phyloP scores from a whole-genome alignment of 37 sponge, comb jelly and placozoan genomes.

The Lycopodina hypogea region DNA sequence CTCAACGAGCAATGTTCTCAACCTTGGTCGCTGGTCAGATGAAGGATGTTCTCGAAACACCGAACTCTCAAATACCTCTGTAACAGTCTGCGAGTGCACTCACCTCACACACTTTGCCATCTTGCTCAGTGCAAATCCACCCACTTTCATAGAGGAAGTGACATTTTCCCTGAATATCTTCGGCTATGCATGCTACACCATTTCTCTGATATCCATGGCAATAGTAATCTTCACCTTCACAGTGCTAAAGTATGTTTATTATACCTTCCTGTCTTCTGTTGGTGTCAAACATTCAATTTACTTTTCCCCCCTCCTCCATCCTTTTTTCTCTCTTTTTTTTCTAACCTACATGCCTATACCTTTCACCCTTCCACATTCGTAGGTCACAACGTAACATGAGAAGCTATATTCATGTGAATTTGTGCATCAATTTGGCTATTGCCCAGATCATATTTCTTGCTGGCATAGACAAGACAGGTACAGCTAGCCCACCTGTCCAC shows the following conservation, averaged over 20 bases:
- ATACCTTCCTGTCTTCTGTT: no score
- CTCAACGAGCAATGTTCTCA: conserved; percentile 4
- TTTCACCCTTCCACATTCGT: neutral
- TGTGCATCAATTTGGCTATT: conserved; percentile 49
- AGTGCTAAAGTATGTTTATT: neutral
- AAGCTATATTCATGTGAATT: conserved; percentile 53
- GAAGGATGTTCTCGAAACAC: conserved; percentile 32
- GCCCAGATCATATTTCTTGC: conserved; percentile 44
- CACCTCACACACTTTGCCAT: conserved; percentile 77
- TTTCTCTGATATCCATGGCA: conserved; percentile 19
- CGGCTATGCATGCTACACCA: conserved; percentile 5
- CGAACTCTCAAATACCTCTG: neutral
- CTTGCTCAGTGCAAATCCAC: conserved; percentile 31
- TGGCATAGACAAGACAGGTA: conserved; percentile 33
- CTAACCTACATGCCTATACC: no score
- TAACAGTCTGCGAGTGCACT: conserved; percentile 50
- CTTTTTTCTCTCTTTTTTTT: no score
- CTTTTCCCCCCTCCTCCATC: no score
- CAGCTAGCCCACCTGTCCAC: neutral
- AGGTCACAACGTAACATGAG: conserved; percentile 49
- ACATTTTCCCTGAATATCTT: conserved; percentile 9
- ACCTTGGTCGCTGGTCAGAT: conserved; percentile 18
- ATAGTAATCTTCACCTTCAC: neutral
- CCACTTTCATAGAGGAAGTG: neutral
- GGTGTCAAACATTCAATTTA: no score